phyloP scores from a whole-genome alignment of 1,140 invertebrate species.

The Drosophila punjabiensis region DNA sequence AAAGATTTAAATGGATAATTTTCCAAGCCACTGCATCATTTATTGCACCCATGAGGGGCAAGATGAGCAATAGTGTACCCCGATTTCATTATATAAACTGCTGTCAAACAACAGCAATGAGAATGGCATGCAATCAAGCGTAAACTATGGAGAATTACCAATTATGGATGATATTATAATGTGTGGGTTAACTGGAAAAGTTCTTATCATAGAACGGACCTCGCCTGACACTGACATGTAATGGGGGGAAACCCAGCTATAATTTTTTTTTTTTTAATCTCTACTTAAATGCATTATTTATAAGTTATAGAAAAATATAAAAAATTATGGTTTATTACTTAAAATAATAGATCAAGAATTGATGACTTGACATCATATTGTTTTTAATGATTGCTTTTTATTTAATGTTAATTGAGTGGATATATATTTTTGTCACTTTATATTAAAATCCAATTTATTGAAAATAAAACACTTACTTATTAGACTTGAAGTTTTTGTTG shows the following conservation, averaged over 20 bases:
- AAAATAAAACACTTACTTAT: too few relatives aligned
- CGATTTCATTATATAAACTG: conserved; percentile 25
- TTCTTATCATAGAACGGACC: conserved; percentile 23
- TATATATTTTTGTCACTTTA: too few relatives aligned
- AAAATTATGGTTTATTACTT: not conserved
- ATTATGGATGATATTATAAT: conserved; percentile 41
- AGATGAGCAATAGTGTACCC: conserved; percentile 4
- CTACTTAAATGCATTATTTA: not conserved
- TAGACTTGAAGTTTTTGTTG: not conserved
- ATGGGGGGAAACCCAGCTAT: not conserved
- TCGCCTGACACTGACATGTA: not conserved
- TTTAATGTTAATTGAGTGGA: not conserved
- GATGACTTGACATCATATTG: too few relatives aligned
- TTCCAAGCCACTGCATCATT: conserved; percentile 48
- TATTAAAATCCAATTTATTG: too few relatives aligned
- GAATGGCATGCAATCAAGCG: conserved; percentile 64
- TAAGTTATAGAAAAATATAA: not conserved
- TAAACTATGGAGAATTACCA: conserved; percentile 55
- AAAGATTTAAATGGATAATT: conserved; percentile 46
- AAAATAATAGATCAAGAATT: not conserved
- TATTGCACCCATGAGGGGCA: conserved; percentile 36
- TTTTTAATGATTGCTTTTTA: not conserved
- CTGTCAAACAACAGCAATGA: conserved; percentile 42
- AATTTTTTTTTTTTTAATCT: too few relatives aligned
- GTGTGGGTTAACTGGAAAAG: conserved; percentile 38